Base-by-base conservation (phyloP, 2,797 vertebrate species). In the Masticophis lateralis region DNA sequence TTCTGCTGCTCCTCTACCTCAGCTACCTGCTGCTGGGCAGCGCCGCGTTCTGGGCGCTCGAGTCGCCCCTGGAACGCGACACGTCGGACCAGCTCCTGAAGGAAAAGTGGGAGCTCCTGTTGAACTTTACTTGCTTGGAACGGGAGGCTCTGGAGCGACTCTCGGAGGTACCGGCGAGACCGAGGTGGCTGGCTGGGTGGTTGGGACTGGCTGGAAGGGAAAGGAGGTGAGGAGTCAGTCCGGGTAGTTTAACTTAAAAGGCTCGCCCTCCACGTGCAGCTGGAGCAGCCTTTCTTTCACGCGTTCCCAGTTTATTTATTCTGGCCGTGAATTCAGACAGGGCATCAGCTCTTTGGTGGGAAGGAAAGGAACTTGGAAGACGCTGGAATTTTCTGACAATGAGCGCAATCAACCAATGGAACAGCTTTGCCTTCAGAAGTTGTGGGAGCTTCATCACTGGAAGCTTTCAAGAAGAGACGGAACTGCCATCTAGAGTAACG, bases 71-170 rank as follows among this genome's bases (percentile, higher is more conserved):
- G 0, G 98, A 98, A 96, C 97, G 94, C 91, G 96, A 96, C 91
- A 97, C 97, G 90, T 97, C 98, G 5, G 93, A 95, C 47, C 95
- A 94, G 60, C 98, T 99, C 94, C 98, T 98, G 53, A 94, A 95
- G 74, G 97, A 98, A 94, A 98, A 98, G 96, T 97, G 98, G 94
- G 94, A 96, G 63, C 98, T 98, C 94, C 96, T 99, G 92, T 95
- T 95, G 59, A 99, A 99, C 96, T 98, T 98, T 95, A 98, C 98
- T 89, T 98, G 98, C 93, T 97, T 99, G 95, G 98, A 97, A 63
- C 96, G 96, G 87, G 95, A 95, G 0, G 98, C 97, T 32, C 95
- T 99, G 97, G 98, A 98, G 97, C 97, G 93, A 90, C 98, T 99
- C 97, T 97, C 99, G 90, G 60, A 98, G 98, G 99, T 99, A 95